Evolutionary conservation across 2,888 invertebrate genomes (phyloP).

Genomic region (Acronicta alni): DNA sequence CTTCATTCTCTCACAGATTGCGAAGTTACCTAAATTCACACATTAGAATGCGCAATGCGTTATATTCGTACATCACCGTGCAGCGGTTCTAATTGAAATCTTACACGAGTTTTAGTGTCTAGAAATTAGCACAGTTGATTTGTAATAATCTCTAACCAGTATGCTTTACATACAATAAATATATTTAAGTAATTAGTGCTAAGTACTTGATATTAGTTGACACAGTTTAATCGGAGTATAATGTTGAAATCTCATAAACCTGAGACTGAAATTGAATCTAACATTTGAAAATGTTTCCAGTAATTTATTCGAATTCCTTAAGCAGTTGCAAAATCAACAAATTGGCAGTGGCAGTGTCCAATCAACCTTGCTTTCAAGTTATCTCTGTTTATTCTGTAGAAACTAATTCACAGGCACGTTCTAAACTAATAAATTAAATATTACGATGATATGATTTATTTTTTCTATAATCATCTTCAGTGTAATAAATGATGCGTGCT

Average conservation of each 20-base stretch:
- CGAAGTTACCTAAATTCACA: constrained; percentile 29
- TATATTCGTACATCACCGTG: constrained; percentile 32
- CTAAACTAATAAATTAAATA: constrained; percentile 25
- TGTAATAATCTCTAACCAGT: constrained; percentile 8
- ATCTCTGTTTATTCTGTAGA: constrained; percentile 43
- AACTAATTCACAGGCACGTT: constrained; percentile 29
- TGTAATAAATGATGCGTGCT: constrained; percentile 16
- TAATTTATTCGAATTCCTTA: constrained; percentile 48
- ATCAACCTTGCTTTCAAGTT: constrained; percentile 60
- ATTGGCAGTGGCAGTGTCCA: constrained; percentile 52
- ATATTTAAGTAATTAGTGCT: constrained; percentile 6
- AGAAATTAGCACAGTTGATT: constrained; percentile 5
- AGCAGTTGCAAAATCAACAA: constrained; percentile 56
- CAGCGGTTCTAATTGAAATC: constrained; percentile 29
- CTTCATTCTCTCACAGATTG: constrained; percentile 22
- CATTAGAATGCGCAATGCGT: constrained; percentile 27
- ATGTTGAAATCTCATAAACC: constrained; percentile 1
- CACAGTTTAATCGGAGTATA: constrained; percentile 8
- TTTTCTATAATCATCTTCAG: constrained; percentile 5
- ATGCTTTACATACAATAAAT: not conserved
- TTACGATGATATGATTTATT: constrained; percentile 16
- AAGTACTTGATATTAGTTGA: not conserved
- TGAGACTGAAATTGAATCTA: constrained; percentile 7
- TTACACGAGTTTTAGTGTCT: constrained; percentile 14
- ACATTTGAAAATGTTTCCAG: constrained; percentile 29